Evolutionary conservation across 2,888 invertebrate species (phyloP), one percentile per base, ranked within the genome.

Genomic region (Caenorhabditis drosophilae): DNA sequence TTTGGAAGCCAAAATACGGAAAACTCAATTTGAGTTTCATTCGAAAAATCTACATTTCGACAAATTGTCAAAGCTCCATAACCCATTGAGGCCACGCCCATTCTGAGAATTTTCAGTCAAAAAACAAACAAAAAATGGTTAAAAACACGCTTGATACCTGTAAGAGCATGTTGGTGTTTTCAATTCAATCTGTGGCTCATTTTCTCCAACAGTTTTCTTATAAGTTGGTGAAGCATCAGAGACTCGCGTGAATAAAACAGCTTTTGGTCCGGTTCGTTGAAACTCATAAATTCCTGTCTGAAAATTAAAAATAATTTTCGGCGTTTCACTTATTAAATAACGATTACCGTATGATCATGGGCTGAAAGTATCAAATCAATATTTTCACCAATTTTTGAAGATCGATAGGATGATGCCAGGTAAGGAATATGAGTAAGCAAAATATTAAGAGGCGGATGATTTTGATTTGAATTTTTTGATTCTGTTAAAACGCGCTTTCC

Each of bases 1-100:
- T 62, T 56, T 16, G 70, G 70, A 7, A 70, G 34, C 70, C 70
- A 70, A n/a, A 63, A 42, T 2, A 70, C 63, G n/a, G 70, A 57
- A 34, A 48, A 70, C 16, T 67, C 56, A 1, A 54, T 34, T 40
- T 59, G 52, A 15, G 46, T 51, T 15, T 31, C 50, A 23, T 60
- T 34, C 12, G 22, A 59, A 4, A 25, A 53, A 22, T 57, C 56
- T 20, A 47, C 40, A 4, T 44, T 11, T 4, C 67, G 57, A 41
- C 64, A 59, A n/a, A 68, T 50, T 9, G 71, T 64, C 20, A 78
- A 51, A 12, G 70, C 60, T 27, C 93, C 93, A 84, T 90, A 93
- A 1, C 94, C 96, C 85, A 93, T 91, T 72, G 90, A 87, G 2
- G 85, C 84, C 20, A 90, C 91, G 1, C 96, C 96, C 96, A 97